Evolutionary conservation across 2,113 vertebrate species (phyloP), one percentile per base, ranked within the genome.

Genomic region (Perca flavescens): DNA sequence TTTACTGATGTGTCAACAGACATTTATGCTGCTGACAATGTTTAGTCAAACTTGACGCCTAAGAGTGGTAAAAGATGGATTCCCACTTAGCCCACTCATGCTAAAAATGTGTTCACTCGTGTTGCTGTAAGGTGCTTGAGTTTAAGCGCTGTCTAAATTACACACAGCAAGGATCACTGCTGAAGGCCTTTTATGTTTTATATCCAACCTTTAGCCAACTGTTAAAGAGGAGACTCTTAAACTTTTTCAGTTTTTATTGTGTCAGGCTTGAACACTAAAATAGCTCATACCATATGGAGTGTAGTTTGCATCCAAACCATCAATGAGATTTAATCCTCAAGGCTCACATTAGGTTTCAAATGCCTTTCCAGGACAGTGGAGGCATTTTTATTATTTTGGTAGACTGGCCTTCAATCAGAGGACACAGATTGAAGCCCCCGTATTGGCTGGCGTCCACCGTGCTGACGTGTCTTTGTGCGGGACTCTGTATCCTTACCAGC

Each of bases 351-450:
- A 80, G 47, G 62, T 31, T 78, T 78, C 62, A 86, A 88, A 85
- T 6, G 1, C n/a, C 85, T 56, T 52, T 63, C 66, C 67, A 65
- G 64, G 4, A 57, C 19, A 60, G 74, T 19, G 19, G 36, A 67
- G 60, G 50, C 54, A 66, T 76, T 75, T 68, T 17, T 66, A 4
- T 71, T 71, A 19, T 17, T 19, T 76, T 19, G 56, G 25, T n/a
- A 14, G 34, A 28, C 28, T 77, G 81, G 79, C 77, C 80, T 86
- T 88, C 68, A 77, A 65, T 83, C 77, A 79, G 14, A 80, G 63
- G 63, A 78, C 75, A 25, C 52, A 19, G 62, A 84, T 60, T 62
- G 70, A 80, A 83, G 54, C 12, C 15, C 53, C 60, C 1, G 2
- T 46, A 4, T 50, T 87, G 56, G 74, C 67, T 16, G 31, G 54